Percentiles rank a stretch among this genome's conserved stretches.
phyloP scores from a whole-genome alignment of 1,140 invertebrate genomes.

The Heliconius congener region DNA sequence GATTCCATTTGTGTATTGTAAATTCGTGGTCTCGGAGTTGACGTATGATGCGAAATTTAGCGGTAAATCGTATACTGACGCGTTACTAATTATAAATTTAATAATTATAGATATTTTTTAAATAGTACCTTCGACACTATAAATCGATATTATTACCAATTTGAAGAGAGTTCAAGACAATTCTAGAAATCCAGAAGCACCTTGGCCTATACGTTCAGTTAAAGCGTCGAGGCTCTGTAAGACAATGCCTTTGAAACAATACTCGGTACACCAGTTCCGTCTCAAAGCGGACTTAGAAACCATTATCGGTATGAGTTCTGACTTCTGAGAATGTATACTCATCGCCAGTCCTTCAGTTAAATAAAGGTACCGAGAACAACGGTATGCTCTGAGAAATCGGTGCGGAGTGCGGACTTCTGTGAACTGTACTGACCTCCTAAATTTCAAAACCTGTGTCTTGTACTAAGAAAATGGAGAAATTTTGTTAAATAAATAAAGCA shows the following conservation, averaged over 20 bases:
- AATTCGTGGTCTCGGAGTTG: background rate
- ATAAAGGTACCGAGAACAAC: constrained; percentile 66
- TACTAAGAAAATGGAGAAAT: constrained; percentile 22
- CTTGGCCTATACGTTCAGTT: background rate
- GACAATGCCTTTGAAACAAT: background rate
- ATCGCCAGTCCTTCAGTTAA: constrained; percentile 48
- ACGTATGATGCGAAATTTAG: background rate
- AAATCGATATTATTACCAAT: background rate
- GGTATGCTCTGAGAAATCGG: constrained; percentile 60
- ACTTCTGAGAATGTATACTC: constrained; percentile 47
- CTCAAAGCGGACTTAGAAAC: constrained; percentile 35
- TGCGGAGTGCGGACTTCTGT: constrained; percentile 50
- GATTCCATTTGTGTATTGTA: constrained; percentile 4
- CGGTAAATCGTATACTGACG: background rate
- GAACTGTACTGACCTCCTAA: constrained; percentile 36
- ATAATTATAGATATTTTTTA: background rate
- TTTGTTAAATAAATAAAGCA: background rate
- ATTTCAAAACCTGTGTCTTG: constrained; percentile 12
- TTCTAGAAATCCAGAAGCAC: background rate
- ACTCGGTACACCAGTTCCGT: constrained; percentile 35
- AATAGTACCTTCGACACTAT: background rate
- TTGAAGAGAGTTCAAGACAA: background rate
- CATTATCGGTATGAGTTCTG: constrained; percentile 55
- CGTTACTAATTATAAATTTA: background rate
- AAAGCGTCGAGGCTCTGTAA: background rate